Evolutionary conservation across 2,797 vertebrate species (phyloP).

Genomic region (Serranus cabrilla): DNA sequence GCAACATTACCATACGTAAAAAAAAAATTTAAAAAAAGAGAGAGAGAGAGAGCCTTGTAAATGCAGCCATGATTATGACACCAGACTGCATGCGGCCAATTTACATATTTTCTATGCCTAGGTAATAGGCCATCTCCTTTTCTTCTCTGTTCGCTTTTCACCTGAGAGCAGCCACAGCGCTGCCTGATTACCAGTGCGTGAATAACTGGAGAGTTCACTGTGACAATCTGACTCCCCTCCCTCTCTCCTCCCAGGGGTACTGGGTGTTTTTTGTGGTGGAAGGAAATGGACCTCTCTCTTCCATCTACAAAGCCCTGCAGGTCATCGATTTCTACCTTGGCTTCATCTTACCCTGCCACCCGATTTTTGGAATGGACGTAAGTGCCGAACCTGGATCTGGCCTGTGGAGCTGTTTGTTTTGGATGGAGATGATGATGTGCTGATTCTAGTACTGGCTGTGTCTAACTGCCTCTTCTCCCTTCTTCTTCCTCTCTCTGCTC

Average conservation of each 20-base stretch:
- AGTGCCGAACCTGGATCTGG: constrained; percentile 47
- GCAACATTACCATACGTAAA: constrained; percentile 43
- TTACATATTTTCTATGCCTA: constrained; percentile 43
- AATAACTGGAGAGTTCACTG: constrained; percentile 33
- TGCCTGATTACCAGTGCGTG: constrained; percentile 47
- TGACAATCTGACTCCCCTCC: constrained; percentile 33
- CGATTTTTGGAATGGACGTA: constrained; percentile 80
- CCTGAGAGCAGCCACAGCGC: constrained; percentile 24
- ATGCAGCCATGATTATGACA: constrained; percentile 39
- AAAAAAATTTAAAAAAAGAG: neutral
- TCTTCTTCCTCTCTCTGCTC: constrained; percentile 26
- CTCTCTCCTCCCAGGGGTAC: constrained; percentile 88
- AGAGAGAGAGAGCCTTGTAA: constrained; percentile 1
- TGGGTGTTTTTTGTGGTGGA: constrained; percentile 91
- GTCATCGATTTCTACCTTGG: constrained; percentile 85
- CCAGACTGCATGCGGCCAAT: constrained; percentile 36
- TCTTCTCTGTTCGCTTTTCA: constrained; percentile 40
- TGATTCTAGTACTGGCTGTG: neutral
- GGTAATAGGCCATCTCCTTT: constrained; percentile 18
- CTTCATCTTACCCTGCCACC: constrained; percentile 75
- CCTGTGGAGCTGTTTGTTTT: constrained; percentile 8
- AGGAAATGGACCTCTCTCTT: constrained; percentile 88
- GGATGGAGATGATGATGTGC: neutral
- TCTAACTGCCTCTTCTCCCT: constrained; percentile 5
- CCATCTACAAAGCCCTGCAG: constrained; percentile 91